Evolutionary conservation across 1,140 invertebrate genomes (phyloP).

Genomic region (Onthophagus taurus): DNA sequence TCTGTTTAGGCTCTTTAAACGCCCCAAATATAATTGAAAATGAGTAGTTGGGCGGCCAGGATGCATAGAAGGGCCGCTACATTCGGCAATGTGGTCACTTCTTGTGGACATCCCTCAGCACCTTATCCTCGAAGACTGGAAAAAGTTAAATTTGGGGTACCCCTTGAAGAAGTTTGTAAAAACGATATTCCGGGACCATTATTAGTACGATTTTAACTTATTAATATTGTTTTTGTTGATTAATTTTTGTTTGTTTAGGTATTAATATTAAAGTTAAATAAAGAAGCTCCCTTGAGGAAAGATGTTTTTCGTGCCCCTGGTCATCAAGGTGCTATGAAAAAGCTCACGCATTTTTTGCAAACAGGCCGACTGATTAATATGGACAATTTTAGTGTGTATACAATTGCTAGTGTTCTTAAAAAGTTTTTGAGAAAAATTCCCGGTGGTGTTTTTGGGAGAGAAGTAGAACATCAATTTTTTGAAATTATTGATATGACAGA

Average conservation of each 20-base stretch:
- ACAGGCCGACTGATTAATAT: conserved; percentile 95
- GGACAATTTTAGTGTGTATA: conserved; percentile 95
- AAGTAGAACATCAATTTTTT: conserved; percentile 85
- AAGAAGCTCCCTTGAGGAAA: conserved; percentile 84
- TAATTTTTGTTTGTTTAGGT: conserved; percentile 47
- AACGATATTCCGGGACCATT: conserved; percentile 86
- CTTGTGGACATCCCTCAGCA: conserved; percentile 66
- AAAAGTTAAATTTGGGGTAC: conserved; percentile 88
- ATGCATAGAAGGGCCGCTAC: conserved; percentile 82
- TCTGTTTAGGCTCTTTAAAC: too few species aligned
- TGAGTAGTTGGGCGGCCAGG: conserved; percentile 84
- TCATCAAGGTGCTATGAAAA: conserved; percentile 91
- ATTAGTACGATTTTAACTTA: conserved; percentile 52
- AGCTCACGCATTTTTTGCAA: conserved; percentile 89
- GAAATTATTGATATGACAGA: conserved; percentile 71
- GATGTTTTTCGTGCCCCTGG: conserved; percentile 92
- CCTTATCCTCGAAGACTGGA: conserved; percentile 75
- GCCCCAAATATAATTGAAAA: conserved; percentile 44
- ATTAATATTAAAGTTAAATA: conserved; percentile 86
- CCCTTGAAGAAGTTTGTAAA: conserved; percentile 83
- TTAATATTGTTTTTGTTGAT: too few species aligned
- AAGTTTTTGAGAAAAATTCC: conserved; percentile 97
- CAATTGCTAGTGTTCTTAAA: conserved; percentile 95
- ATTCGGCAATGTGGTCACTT: conserved; percentile 80
- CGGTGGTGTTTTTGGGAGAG: conserved; percentile 86